phyloP scores from a whole-genome alignment of 2,113 vertebrate genomes.

The Saguinus midas region DNA sequence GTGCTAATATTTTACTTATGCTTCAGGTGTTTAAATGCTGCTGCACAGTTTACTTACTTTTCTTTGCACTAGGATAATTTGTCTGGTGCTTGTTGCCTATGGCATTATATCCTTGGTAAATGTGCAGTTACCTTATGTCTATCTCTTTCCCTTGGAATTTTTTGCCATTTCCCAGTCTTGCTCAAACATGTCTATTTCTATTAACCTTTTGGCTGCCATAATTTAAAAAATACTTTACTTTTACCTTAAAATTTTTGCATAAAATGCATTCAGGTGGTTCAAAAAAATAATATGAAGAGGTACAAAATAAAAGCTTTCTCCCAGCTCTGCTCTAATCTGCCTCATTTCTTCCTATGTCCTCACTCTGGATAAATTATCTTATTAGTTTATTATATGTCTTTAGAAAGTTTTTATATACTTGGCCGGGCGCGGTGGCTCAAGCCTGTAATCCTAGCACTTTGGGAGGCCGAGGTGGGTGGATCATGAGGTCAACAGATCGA shows the following conservation, averaged over 20 bases:
- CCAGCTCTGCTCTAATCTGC: not conserved
- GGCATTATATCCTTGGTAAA: not conserved
- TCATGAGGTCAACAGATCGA: too few species aligned
- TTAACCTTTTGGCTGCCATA: not conserved
- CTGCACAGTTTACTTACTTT: constrained; percentile 22
- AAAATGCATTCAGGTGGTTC: not conserved
- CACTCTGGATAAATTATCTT: not conserved
- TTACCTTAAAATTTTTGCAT: not conserved
- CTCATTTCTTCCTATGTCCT: not conserved
- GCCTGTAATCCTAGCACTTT: too few species aligned
- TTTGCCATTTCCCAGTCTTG: not conserved
- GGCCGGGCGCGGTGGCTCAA: too few species aligned
- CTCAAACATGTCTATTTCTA: not conserved
- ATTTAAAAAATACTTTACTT: not conserved
- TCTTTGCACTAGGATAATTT: not conserved
- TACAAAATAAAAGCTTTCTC: not conserved
- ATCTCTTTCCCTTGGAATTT: not conserved
- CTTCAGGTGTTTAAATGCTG: constrained; percentile 13
- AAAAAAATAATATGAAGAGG: not conserved
- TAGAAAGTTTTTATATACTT: not conserved
- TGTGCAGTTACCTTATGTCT: not conserved
- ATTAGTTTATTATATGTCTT: not conserved
- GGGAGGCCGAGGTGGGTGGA: too few species aligned
- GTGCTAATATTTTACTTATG: not conserved
- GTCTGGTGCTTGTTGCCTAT: not conserved